These are phyloP conservation scores for Gambusia affinis DNA, from an alignment of 2,113 vertebrate genomes.

Conservation along the genomic window DNA sequence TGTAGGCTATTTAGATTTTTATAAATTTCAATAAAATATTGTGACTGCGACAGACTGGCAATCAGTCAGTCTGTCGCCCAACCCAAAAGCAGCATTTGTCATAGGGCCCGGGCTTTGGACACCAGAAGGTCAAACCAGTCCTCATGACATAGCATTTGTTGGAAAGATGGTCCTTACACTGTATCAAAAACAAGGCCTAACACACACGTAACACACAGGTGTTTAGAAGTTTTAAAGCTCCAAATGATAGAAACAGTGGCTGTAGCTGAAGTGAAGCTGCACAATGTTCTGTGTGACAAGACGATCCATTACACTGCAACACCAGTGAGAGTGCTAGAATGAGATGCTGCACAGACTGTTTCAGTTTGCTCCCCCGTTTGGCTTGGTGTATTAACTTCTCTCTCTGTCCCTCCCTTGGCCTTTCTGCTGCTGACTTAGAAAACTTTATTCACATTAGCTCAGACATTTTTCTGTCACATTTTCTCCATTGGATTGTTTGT, in stretches of 20 bases:
- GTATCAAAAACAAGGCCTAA: background rate
- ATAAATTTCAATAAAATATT: no score
- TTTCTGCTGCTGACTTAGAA: background rate
- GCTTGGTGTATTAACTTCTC: background rate
- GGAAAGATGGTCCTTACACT: no score
- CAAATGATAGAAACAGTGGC: background rate
- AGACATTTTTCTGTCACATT: no score
- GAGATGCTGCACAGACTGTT: slow-evolving; percentile 28
- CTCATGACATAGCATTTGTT: no score
- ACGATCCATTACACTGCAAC: slow-evolving; percentile 56
- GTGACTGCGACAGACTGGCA: no score
- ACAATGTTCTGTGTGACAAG: slow-evolving; percentile 46
- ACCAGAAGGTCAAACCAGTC: no score
- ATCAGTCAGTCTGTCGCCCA: no score
- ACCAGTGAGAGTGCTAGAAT: slow-evolving; percentile 10
- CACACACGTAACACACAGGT: slow-evolving; percentile 22
- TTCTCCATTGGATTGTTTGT: no score
- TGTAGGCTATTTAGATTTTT: no score
- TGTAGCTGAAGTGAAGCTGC: slow-evolving; percentile 28
- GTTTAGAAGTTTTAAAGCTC: slow-evolving; percentile 1
- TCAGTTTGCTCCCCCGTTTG: background rate
- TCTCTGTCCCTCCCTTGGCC: background rate
- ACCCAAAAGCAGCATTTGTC: no score
- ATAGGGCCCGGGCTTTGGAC: no score
- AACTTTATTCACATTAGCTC: no score